Base-by-base conservation (phyloP, 2,888 invertebrate species). In the Troilus luridus region DNA sequence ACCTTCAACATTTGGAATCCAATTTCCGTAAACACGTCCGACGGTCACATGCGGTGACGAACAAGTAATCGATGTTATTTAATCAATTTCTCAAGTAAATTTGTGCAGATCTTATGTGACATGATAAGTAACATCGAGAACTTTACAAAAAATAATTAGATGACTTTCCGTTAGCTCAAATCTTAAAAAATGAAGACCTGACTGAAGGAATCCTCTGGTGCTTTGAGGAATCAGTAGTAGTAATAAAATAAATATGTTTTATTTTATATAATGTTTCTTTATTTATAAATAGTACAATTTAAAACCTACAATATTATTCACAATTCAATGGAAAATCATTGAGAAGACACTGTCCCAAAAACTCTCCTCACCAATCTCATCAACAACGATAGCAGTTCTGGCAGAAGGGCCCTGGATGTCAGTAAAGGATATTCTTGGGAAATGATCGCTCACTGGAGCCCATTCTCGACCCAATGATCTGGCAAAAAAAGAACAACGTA, bases 311-410 rank as follows among this genome's bases (percentile, higher is more conserved):
- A 24, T 72, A 27, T 77, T 41, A 54, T 81, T 19, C 12, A 67
- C 24, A 67, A 0, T 24, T 41, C 17, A 41, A 41, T 8, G 11
- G 19, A 19, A 77, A 19, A 77, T 77, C 19, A 41, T 41, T 1
- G 27, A 27, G 17, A 77, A 77, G 7, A 77, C 6, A 19, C 41
- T 19, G 24, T 89, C 67, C 89, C 89, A 89, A 27, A 89, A 89
- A 0, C 0, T n/a, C 41, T 89, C 56, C 56, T 89, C 72, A 5
- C 67, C 89, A 21, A 89, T 21, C 19, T 89, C 62, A n/a, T 72
- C 67, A 41, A 5, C 89, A 12, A 64, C 6, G 1, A 62, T 8
- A 9, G 27, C 21, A 14, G n/a, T 72, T 17, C 54, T 24, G 5
- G 9, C 11, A 11, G n/a, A 17, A 21, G 54, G 67, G n/a, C 58